These are phyloP conservation scores for Magallana angulata DNA, from an alignment of 1,140 invertebrate species.

Conservation along the genomic window DNA sequence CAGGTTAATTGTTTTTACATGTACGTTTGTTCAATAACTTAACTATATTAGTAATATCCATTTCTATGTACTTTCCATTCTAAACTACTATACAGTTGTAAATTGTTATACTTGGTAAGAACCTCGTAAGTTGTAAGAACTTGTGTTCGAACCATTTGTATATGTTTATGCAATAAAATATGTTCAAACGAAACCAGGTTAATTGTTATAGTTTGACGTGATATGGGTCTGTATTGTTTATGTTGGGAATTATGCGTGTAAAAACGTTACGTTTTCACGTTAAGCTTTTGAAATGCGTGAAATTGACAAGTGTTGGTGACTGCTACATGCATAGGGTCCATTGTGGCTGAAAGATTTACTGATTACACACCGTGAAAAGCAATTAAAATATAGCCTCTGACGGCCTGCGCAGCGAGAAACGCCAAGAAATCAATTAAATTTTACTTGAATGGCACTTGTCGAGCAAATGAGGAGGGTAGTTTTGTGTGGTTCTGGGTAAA, in stretches of 20 bases:
- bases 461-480: background rate
- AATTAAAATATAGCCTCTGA: slow-evolving; percentile 19
- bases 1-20: too few species aligned
- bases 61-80: too few species aligned
- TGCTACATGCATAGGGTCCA: background rate
- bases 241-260: background rate
- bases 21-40: too few species aligned
- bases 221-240: background rate
- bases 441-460: background rate
- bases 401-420: background rate
- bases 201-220: background rate
- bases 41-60: too few species aligned
- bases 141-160: too few species aligned
- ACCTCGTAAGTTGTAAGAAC: too few species aligned
- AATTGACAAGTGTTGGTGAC: background rate
- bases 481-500: too few species aligned
- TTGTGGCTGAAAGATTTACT: slow-evolving; percentile 8
- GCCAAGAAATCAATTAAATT: background rate
- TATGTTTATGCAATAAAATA: too few species aligned
- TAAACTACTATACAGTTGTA: too few species aligned
- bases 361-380: slow-evolving; percentile 17
- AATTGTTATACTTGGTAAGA: too few species aligned
- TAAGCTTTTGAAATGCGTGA: background rate
- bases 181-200: too few species aligned
- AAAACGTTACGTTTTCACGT: background rate